Base-by-base conservation (phyloP, 2,797 vertebrate genomes). In the Pelodytes ibericus region DNA sequence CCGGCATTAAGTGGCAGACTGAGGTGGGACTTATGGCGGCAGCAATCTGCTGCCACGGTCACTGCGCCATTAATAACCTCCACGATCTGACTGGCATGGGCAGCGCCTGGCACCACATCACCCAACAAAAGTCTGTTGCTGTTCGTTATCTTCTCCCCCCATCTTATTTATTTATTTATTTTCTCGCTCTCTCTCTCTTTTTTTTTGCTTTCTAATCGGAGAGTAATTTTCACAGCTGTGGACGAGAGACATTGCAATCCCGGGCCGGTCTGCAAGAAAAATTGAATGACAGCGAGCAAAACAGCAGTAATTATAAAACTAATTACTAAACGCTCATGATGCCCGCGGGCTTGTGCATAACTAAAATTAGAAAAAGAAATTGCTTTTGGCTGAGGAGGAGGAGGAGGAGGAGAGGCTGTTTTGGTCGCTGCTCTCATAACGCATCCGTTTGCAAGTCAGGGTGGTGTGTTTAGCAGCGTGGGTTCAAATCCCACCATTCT, bases 291-390 rank as follows among this genome's bases (percentile, higher is more conserved):
- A 95, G 93, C 93, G 92, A 95, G 92, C 91, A 93, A 95, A 95
- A 95, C 93, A 94, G 94, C 93, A 94, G 94, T 96, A 95, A 99
- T 99, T 97, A 98, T 96, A 96, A 99, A 99, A 98, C 94, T 98
- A 98, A 98, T 98, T 98, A 97, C 95, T 95, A 96, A 96, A 97
- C 93, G 94, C 94, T 97, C 96, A 98, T 96, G 96, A 96, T 95
- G 95, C 95, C 95, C 95, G 94, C 91, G 95, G 96, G 96, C 95
- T 96, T 96, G 77, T 95, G 95, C 95, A 95, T 96, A 96, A 96
- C 95, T 96, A 97, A 95, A 96, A 97, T 96, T 96, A 96, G 94
- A 95, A 91, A 91, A 95, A 95, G 94, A 99, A 96, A 98, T 98
- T 98, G 96, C 95, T 97, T 98, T 96, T 92, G 90, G 93, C 94